phyloP scores from a whole-genome alignment of 2,113 vertebrate species.

The Solea solea region DNA sequence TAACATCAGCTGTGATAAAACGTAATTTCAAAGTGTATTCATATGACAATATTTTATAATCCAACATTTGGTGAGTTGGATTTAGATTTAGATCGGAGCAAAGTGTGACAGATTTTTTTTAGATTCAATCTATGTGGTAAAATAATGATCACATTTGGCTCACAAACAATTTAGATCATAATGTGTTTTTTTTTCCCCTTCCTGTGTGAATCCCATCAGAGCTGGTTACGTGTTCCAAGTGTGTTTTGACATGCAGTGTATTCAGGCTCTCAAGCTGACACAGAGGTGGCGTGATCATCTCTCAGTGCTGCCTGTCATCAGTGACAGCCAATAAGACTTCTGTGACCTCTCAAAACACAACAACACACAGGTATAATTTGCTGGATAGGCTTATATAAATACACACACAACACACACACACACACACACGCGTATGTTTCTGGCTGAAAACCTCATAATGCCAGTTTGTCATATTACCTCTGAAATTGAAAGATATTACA shows the following conservation, averaged over 20 bases:
- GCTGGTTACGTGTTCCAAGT: slow-evolving; percentile 17
- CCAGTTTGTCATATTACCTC: not conserved
- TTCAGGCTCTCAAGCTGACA: slow-evolving; percentile 33
- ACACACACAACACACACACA: not conserved
- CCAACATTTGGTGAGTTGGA: slow-evolving; percentile 12
- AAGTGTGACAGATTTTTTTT: slow-evolving; percentile 34
- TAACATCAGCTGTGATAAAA: no score
- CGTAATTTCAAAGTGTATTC: slow-evolving; percentile 1
- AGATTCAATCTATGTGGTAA: slow-evolving; percentile 37
- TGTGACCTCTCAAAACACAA: slow-evolving; percentile 36
- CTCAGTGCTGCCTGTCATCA: slow-evolving; percentile 34
- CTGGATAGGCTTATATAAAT: slow-evolving; percentile 7
- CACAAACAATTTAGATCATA: slow-evolving; percentile 45
- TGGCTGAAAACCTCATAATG: not conserved
- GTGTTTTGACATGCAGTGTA: slow-evolving; percentile 30
- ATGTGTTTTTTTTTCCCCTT: slow-evolving; percentile 13
- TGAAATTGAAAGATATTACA: not conserved
- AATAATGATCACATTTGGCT: slow-evolving; percentile 51
- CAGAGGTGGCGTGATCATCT: slow-evolving; percentile 36
- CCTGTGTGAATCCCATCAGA: slow-evolving; percentile 51
- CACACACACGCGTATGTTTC: not conserved
- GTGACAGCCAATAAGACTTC: slow-evolving; percentile 39
- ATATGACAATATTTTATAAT: slow-evolving; percentile 34
- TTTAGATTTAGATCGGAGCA: slow-evolving; percentile 15
- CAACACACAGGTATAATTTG: slow-evolving; percentile 28